Conservation (phyloP, 2,113 vertebrate genomes). For the Oryzias javanicus region DNA sequence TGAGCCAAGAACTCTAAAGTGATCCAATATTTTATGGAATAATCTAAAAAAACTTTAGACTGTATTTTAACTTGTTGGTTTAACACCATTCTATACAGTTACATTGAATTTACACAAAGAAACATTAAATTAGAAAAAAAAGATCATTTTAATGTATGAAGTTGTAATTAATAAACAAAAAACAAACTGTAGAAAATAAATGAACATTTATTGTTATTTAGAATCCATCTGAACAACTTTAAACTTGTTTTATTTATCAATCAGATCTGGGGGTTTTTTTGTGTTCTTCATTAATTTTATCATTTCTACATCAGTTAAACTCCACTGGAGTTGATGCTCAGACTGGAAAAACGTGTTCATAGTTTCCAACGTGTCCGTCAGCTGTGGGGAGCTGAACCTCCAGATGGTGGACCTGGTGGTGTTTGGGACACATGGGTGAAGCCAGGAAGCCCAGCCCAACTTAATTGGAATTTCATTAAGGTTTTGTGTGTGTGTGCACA, state of each 20-base stretch:
- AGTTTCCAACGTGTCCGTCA: conserved; percentile 26
- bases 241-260: too few species aligned
- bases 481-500: conserved; percentile 46
- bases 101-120: neutral
- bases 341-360: neutral
- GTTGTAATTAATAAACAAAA: neutral
- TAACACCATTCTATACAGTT: too few species aligned
- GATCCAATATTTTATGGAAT: too few species aligned
- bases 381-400: conserved; percentile 43
- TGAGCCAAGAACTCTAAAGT: neutral
- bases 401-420: conserved; percentile 76
- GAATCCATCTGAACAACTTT: too few species aligned
- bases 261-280: too few species aligned
- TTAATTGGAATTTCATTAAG: conserved; percentile 83
- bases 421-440: conserved; percentile 70
- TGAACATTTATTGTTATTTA: neutral
- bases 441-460: conserved; percentile 64
- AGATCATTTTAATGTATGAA: neutral
- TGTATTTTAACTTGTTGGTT: too few species aligned
- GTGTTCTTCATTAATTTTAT: too few species aligned
- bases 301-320: too few species aligned
- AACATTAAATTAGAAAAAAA: neutral
- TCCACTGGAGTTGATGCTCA: too few species aligned
- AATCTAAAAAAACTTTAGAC: too few species aligned
- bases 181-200: neutral